Conservation (phyloP, 2,888 invertebrate species). For the Drosophila niveifrons region DNA sequence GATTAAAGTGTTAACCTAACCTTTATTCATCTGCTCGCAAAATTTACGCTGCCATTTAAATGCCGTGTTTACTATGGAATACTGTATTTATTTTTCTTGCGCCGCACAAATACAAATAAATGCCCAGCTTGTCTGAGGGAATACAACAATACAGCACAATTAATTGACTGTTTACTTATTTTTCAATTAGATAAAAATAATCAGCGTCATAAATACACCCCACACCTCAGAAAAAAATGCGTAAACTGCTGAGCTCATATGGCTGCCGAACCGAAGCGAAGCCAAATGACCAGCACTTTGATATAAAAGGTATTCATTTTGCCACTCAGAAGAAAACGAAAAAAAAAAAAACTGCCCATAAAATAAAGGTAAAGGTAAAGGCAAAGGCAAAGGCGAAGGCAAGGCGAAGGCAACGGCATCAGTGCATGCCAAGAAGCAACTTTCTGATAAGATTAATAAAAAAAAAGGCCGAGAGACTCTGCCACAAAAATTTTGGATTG, state of each 20-base stretch:
- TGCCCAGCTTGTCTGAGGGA: constrained; percentile 13
- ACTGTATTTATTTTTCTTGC: constrained; percentile 39
- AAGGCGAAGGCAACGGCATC: constrained; percentile 41
- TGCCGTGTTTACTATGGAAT: constrained; percentile 50
- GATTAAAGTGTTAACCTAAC: constrained; percentile 69
- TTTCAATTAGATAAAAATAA: constrained; percentile 68
- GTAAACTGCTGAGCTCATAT: constrained; percentile 39
- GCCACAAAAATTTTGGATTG: constrained; percentile 25
- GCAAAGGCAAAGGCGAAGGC: constrained; percentile 30
- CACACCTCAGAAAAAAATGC: constrained; percentile 28
- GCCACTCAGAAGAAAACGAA: constrained; percentile 18
- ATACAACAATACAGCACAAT: constrained; percentile 22
- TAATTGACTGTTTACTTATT: constrained; percentile 64
- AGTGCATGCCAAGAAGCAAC: constrained; percentile 54
- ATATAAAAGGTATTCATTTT: constrained; percentile 34
- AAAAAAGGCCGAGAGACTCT: constrained; percentile 34
- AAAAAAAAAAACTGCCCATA: constrained; percentile 7
- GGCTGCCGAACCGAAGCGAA: constrained; percentile 22
- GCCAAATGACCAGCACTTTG: constrained; percentile 43
- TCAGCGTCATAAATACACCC: constrained; percentile 67
- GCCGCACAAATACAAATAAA: constrained; percentile 19
- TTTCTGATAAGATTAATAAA: constrained; percentile 76
- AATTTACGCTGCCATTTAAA: constrained; percentile 26
- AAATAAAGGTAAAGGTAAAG: constrained; percentile 46
- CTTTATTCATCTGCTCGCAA: constrained; percentile 42